phyloP scores from a whole-genome alignment of 2,797 vertebrate genomes.

The Cercopithecus petaurista region DNA sequence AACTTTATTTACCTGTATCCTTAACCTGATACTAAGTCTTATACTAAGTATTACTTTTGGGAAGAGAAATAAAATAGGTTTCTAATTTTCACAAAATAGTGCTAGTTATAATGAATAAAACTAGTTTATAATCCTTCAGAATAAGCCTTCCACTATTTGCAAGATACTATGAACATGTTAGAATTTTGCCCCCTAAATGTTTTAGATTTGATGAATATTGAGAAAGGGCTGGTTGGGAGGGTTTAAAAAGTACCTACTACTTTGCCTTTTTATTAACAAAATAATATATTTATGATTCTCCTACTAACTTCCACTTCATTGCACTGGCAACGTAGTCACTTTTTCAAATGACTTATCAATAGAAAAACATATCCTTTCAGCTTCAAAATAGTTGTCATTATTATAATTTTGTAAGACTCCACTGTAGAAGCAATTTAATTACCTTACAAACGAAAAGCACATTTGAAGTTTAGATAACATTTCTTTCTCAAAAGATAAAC shows the following conservation, averaged over 20 bases:
- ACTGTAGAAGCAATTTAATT: conserved; percentile 59
- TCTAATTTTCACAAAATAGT: conserved; percentile 53
- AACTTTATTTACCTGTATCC: conserved; percentile 14
- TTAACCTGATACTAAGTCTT: conserved; percentile 44
- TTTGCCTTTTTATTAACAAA: conserved; percentile 67
- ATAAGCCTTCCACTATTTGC: conserved; percentile 45
- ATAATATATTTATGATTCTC: conserved; percentile 67
- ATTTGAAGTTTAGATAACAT: conserved; percentile 59
- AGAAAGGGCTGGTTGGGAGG: neutral
- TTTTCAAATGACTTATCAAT: conserved; percentile 54
- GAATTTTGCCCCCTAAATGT: conserved; percentile 38
- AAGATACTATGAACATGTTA: conserved; percentile 47
- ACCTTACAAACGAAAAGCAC: conserved; percentile 61
- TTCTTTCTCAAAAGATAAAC: conserved; percentile 59
- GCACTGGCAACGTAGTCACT: conserved; percentile 49
- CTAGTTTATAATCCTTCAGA: conserved; percentile 18
- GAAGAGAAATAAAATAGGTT: conserved; percentile 18
- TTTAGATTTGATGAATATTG: neutral
- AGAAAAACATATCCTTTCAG: conserved; percentile 62
- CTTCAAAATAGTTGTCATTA: conserved; percentile 62
- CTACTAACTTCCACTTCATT: conserved; percentile 54
- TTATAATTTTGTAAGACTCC: conserved; percentile 57
- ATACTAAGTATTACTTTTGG: neutral
- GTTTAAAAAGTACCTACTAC: conserved; percentile 43
- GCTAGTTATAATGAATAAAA: conserved; percentile 38